Evolutionary conservation across 2,888 invertebrate genomes (phyloP), one percentile per base, ranked within the genome.

Genomic region (Vandiemenella viatica): DNA sequence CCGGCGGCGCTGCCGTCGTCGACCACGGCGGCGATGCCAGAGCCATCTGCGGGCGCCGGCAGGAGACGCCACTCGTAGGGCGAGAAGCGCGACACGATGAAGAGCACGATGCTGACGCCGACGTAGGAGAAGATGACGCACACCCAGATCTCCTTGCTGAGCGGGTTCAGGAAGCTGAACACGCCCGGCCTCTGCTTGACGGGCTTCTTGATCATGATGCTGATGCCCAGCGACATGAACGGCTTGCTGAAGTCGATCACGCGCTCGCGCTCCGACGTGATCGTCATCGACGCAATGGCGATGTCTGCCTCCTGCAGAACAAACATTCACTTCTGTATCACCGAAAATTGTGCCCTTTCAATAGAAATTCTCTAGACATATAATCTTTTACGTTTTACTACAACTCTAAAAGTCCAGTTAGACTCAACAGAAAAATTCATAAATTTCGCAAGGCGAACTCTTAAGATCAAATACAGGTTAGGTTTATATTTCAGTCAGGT

Each of bases 131-230:
- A 73, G 45, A 76, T 72, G 51, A 77, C 74, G 65, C 80, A 80
- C 67, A 93, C 89, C 96, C 97, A 97, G 65, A 97, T 96, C 72
- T 95, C 92, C 63, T 89, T 86, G 55, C 93, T 93, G 55, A 98
- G 75, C 23, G 98, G 98, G 68, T 90, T 87, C 67, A 98, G 80
- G 70, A 98, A 98, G 62, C 96, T 95, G 71, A 98, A 97, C 20
- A 97, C 93, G 32, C 92, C 90, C 13, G 93, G 86, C 62, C 85
- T 82, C 67, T 88, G 86, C 67, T 90, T 89, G 57, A 86, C 77
- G 15, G 89, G 88, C 64, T 87, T 91, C 68, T 89, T 88, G 62
- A 91, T 87, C 85, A 90, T 90, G 58, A 96, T 88, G 59, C 92
- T 92, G 63, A 91, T 91, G 50, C 95, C 93, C 52, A 96, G 76